Evolutionary conservation across 2,113 vertebrate genomes (phyloP).

Genomic region (Ondatra zibethicus): DNA sequence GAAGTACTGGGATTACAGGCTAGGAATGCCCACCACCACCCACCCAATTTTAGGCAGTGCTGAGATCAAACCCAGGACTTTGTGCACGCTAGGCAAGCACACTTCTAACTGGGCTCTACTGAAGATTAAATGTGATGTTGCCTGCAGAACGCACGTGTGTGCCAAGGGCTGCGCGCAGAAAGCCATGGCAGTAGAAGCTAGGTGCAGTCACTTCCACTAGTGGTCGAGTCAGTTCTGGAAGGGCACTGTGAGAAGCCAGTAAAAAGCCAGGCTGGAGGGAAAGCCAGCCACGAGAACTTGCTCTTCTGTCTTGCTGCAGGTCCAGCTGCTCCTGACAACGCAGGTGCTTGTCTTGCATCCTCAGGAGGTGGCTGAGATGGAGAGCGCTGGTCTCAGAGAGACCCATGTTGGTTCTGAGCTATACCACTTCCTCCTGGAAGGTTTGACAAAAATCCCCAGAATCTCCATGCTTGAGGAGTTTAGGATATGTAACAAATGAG

Average conservation of each 20-base stretch:
- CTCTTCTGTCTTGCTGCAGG: no score
- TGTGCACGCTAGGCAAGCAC: background rate
- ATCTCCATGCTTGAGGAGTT: background rate
- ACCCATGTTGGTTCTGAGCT: background rate
- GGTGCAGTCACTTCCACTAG: background rate
- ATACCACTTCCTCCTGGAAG: background rate
- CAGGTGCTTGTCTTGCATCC: background rate
- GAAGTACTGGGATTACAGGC: background rate
- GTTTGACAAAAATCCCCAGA: background rate
- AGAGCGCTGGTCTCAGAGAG: background rate
- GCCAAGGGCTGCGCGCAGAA: background rate
- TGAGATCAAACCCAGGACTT: background rate
- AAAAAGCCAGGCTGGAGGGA: background rate
- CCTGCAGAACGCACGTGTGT: background rate
- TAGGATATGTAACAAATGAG: background rate
- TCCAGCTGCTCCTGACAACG: background rate
- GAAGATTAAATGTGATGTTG: background rate
- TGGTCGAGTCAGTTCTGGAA: background rate
- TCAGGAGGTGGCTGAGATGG: background rate
- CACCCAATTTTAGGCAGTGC: background rate
- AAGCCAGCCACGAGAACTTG: fast-evolving
- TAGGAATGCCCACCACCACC: no score
- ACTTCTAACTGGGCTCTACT: background rate
- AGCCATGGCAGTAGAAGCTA: background rate
- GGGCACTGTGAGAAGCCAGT: background rate